Conservation (phyloP, 2,797 vertebrate genomes). For the Trichosurus vulpecula region DNA sequence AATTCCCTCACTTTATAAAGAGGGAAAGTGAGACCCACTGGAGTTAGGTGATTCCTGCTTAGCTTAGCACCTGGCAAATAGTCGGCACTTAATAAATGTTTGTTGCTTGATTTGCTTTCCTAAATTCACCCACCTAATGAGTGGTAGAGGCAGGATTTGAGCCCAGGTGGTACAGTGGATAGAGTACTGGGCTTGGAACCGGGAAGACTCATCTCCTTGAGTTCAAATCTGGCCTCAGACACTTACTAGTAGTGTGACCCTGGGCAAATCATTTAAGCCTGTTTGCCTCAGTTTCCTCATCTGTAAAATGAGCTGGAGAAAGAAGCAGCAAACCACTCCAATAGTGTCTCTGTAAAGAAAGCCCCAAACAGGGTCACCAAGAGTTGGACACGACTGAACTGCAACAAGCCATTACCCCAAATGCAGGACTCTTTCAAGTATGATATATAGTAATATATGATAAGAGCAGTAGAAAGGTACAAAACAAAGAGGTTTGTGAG, state of each 20-base stretch:
- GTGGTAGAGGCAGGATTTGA: neutral
- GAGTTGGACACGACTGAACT: neutral
- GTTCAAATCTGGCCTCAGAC: neutral
- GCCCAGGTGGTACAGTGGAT: neutral
- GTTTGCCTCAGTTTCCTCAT: neutral
- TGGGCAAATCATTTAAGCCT: neutral
- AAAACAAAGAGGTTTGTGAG: neutral
- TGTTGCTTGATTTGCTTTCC: neutral
- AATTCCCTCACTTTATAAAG: neutral
- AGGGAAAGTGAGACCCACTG: neutral
- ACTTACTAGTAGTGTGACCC: neutral
- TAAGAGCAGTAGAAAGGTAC: neutral
- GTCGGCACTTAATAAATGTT: neutral
- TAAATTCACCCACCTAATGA: neutral
- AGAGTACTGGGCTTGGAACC: neutral
- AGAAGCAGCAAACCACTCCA: no score
- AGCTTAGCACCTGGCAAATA: neutral
- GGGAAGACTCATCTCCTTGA: neutral
- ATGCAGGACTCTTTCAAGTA: neutral
- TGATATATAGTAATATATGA: neutral
- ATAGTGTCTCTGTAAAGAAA: neutral
- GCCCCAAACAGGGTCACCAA: neutral
- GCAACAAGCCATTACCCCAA: neutral
- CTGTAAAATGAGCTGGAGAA: neutral
- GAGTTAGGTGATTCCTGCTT: neutral